These are phyloP conservation scores for Trematocara stigmaticum DNA, from an alignment of 2,113 vertebrate species.

Conservation along the genomic window DNA sequence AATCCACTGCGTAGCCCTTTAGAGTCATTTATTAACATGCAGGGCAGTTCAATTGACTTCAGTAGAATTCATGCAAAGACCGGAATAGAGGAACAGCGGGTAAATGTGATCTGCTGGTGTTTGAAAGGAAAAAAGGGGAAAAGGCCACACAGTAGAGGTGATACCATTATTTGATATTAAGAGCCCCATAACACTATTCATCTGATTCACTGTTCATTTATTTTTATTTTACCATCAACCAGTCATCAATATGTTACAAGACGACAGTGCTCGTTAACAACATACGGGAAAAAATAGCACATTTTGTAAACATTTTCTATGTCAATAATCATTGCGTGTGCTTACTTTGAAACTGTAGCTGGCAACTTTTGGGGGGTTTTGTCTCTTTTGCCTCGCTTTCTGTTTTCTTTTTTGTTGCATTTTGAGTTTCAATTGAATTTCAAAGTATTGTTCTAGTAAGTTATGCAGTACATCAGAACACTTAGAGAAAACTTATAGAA, in stretches of 20 bases:
- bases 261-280: accelerated
- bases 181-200: neutral
- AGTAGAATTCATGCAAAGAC: neutral
- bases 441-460: neutral
- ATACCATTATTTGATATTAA: neutral
- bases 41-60: neutral
- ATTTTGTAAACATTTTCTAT: neutral
- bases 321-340: neutral
- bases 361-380: accelerated
- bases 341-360: neutral
- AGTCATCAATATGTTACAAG: neutral
- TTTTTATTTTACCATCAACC: neutral
- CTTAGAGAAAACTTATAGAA: neutral
- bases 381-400: neutral
- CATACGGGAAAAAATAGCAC: neutral
- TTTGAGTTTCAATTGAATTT: neutral
- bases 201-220: neutral
- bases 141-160: neutral
- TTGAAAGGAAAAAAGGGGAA: neutral
- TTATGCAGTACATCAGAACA: neutral
- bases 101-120: neutral
- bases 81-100: accelerated
- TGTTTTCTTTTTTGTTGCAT: neutral
- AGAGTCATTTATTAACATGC: neutral
- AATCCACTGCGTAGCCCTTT: neutral